A percentile compares a stretch with the other conserved stretches of the same genome.
These are phyloP conservation scores for Cossypha polioptera DNA, from an alignment of 2,797 vertebrate species.

Conservation along the genomic window DNA sequence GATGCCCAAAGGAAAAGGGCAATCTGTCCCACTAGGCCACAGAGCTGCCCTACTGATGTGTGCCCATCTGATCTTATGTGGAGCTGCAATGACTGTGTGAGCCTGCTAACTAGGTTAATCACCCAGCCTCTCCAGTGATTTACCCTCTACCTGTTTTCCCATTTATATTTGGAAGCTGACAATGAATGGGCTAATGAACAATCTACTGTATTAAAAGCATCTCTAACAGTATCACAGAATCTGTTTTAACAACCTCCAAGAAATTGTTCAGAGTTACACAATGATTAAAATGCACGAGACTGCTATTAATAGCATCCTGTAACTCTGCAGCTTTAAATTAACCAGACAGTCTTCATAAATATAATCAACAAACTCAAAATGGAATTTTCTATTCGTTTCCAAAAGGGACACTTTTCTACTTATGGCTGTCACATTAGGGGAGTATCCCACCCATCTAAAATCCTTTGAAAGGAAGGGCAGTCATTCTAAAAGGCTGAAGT, in stretches of 20 bases:
- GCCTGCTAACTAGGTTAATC: conserved; percentile 19
- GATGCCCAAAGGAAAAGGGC: not conserved
- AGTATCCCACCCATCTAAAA: conserved; percentile 14
- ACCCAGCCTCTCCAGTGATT: conserved; percentile 18
- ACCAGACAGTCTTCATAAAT: conserved; percentile 21
- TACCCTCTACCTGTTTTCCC: not conserved
- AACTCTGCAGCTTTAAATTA: conserved; percentile 39
- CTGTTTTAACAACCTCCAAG: not conserved
- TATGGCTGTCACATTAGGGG: conserved; percentile 14
- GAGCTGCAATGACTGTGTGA: not conserved
- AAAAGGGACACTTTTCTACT: conserved; percentile 23
- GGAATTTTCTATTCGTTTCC: conserved; percentile 34
- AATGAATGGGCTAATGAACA: not conserved
- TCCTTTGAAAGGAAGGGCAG: not conserved
- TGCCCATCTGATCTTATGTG: not conserved
- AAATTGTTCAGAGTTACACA: conserved; percentile 30
- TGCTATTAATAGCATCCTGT: not conserved
- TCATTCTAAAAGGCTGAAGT: not conserved
- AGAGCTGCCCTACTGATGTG: not conserved
- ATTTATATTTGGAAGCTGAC: conserved; percentile 32
- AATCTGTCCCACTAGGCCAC: not conserved
- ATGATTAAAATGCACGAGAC: conserved; percentile 59
- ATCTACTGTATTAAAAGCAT: not conserved
- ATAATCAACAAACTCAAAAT: conserved; percentile 11
- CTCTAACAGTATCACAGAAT: not conserved